phyloP scores from a whole-genome alignment of 2,888 invertebrate species.

The Homarus gammarus region DNA sequence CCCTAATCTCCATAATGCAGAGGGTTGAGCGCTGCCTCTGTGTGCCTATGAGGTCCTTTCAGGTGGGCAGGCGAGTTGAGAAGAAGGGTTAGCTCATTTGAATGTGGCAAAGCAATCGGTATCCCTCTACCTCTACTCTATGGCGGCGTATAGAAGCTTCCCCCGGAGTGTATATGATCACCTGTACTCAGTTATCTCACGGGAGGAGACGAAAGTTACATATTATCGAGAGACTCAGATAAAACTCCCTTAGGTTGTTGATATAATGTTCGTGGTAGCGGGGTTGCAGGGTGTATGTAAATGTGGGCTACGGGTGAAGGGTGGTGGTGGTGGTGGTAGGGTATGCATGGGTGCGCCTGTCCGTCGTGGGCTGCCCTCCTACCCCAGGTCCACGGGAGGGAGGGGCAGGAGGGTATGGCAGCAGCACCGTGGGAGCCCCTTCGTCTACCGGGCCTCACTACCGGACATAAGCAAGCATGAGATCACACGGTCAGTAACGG shows the following conservation, averaged over 20 bases:
- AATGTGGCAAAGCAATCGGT: conserved; percentile 58
- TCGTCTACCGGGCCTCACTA: conserved; percentile 2
- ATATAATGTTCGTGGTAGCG: conserved; percentile 37
- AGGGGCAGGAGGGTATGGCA: not conserved
- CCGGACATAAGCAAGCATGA: conserved; percentile 28
- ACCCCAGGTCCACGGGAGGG: conserved; percentile 13
- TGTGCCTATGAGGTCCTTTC: conserved; percentile 45
- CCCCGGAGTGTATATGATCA: not conserved
- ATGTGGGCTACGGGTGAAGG: conserved; percentile 42
- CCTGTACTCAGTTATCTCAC: too few relatives aligned
- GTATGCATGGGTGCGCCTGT: conserved; percentile 57
- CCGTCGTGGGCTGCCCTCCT: conserved; percentile 23
- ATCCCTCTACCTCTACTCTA: not conserved
- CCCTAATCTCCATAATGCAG: conserved; percentile 59
- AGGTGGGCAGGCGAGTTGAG: conserved; percentile 60
- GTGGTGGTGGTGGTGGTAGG: conserved; percentile 5
- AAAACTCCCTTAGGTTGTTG: not conserved
- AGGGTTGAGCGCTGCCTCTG: conserved; percentile 48
- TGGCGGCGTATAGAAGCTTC: not conserved
- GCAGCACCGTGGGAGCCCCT: conserved; percentile 15
- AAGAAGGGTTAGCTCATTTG: conserved; percentile 66
- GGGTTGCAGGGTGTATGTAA: conserved; percentile 62
- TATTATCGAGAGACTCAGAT: not conserved
- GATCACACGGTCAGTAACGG: conserved; percentile 33
- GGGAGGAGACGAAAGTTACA: too few relatives aligned